Conservation (phyloP, 2,888 invertebrate species). For the Drosophila rellima region DNA sequence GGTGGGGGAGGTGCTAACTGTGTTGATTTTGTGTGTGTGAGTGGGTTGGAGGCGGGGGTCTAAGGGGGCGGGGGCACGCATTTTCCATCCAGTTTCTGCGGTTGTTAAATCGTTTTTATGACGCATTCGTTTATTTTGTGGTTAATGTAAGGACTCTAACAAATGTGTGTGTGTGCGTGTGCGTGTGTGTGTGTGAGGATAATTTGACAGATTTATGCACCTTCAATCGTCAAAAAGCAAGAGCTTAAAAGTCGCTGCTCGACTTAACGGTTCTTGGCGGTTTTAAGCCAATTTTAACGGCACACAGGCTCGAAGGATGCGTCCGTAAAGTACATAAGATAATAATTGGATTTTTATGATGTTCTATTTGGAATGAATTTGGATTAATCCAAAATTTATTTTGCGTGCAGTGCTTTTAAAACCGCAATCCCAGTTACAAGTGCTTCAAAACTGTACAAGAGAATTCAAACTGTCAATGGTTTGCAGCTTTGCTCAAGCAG, state of each 20-base stretch:
- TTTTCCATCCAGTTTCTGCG: constrained; percentile 69
- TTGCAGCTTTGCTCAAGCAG: constrained; percentile 5
- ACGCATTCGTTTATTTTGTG: constrained; percentile 61
- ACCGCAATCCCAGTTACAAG: constrained; percentile 5
- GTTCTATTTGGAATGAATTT: constrained; percentile 25
- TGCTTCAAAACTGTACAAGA: background rate
- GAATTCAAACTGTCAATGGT: constrained; percentile 26
- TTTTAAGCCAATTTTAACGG: constrained; percentile 38
- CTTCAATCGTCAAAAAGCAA: constrained; percentile 28
- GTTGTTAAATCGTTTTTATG: constrained; percentile 79
- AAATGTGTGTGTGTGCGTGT: constrained; percentile 18
- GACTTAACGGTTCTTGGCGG: constrained; percentile 7
- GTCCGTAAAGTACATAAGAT: background rate
- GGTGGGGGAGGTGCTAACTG: background rate
- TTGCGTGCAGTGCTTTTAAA: background rate
- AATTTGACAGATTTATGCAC: constrained; percentile 64
- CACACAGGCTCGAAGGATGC: background rate
- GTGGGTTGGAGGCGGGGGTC: background rate
- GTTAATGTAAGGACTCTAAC: constrained; percentile 29
- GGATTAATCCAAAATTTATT: constrained; percentile 15
- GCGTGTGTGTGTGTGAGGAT: constrained; percentile 42
- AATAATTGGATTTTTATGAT: constrained; percentile 39
- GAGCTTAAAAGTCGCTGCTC: constrained; percentile 25
- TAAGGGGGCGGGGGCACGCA: constrained; percentile 16
- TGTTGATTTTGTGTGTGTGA: background rate